Evolutionary conservation across 2,888 invertebrate genomes (phyloP).

Genomic region (Ptychoptera albimana): DNA sequence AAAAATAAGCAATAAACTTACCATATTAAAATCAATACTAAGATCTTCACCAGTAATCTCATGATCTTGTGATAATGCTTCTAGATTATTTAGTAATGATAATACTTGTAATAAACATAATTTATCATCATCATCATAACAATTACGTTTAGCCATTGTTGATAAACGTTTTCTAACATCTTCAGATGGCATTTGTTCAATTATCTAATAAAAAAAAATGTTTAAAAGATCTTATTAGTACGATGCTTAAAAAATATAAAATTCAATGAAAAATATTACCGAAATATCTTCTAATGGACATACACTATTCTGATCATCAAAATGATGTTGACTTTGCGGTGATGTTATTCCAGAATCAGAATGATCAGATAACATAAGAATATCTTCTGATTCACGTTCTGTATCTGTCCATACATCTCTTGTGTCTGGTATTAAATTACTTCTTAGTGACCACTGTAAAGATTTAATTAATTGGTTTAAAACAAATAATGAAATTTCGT

Average conservation of each 20-base stretch:
- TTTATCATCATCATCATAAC: slow-evolving; percentile 36
- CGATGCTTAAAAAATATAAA: not conserved
- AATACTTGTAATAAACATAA: slow-evolving; percentile 45
- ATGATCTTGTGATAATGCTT: slow-evolving; percentile 31
- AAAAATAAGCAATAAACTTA: slow-evolving; percentile 12
- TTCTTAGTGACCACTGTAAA: slow-evolving; percentile 24
- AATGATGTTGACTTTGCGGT: slow-evolving; percentile 18
- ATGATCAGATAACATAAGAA: slow-evolving; percentile 12
- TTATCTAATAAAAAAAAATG: slow-evolving; percentile 9
- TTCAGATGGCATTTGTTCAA: slow-evolving; percentile 19
- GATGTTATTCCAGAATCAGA: slow-evolving; percentile 20
- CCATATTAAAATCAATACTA: slow-evolving; percentile 34
- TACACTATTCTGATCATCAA: slow-evolving; percentile 15
- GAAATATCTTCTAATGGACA: slow-evolving; percentile 16
- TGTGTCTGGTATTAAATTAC: slow-evolving; percentile 17
- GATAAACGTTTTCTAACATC: slow-evolving; percentile 19
- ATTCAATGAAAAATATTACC: slow-evolving; percentile 14
- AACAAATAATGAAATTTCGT: not conserved
- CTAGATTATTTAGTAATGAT: slow-evolving; percentile 42
- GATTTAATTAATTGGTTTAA: not conserved
- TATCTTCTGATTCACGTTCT: slow-evolving; percentile 11
- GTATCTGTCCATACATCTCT: slow-evolving; percentile 21
- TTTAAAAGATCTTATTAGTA: too few species aligned
- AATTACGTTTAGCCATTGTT: slow-evolving; percentile 19
- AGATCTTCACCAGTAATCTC: slow-evolving; percentile 34